Percentiles rank a stretch among this genome's conserved stretches.
Conservation (phyloP, 2,797 vertebrate genomes). For the Coregonus suidteri region DNA sequence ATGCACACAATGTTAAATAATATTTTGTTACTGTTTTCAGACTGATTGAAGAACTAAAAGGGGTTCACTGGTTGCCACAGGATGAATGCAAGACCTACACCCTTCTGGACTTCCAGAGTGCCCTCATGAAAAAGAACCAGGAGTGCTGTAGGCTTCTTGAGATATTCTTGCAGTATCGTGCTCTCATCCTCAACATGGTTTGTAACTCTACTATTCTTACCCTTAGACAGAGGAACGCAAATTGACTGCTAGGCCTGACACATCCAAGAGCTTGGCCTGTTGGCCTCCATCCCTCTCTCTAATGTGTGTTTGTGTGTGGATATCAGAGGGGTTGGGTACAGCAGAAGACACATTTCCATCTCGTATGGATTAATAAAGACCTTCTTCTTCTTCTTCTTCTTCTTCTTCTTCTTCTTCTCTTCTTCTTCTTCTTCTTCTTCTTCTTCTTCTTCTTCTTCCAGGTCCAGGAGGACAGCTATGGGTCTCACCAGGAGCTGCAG, state of each 20-base stretch:
- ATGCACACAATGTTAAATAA: not conserved
- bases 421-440: too few relatives aligned
- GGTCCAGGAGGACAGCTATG: slow-evolving; percentile 76
- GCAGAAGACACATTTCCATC: too few relatives aligned
- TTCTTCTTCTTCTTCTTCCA: slow-evolving; percentile 45
- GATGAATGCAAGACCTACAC: slow-evolving; percentile 61
- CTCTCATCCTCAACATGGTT: slow-evolving; percentile 73
- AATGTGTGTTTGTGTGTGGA: too few relatives aligned
- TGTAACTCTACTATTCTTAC: not conserved
- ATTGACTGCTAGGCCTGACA: too few relatives aligned
- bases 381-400: too few relatives aligned
- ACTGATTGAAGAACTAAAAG: slow-evolving; percentile 74
- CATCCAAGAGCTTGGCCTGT: not conserved
- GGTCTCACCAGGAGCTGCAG: slow-evolving; percentile 69
- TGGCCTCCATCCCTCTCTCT: not conserved
- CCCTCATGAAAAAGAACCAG: slow-evolving; percentile 56
- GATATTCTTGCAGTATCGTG: slow-evolving; percentile 65
- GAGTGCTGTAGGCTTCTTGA: slow-evolving; percentile 55
- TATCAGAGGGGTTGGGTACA: too few relatives aligned
- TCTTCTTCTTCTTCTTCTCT: too few relatives aligned
- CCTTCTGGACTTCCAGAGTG: slow-evolving; percentile 69
- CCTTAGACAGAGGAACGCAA: too few relatives aligned
- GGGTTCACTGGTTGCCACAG: slow-evolving; percentile 72
- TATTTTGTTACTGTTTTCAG: slow-evolving; percentile 57
- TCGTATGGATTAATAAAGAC: too few relatives aligned